A percentile compares a stretch with the other conserved stretches of the same genome.
Evolutionary conservation across 2,888 invertebrate genomes (phyloP).

Genomic region (Gerris lacustris): DNA sequence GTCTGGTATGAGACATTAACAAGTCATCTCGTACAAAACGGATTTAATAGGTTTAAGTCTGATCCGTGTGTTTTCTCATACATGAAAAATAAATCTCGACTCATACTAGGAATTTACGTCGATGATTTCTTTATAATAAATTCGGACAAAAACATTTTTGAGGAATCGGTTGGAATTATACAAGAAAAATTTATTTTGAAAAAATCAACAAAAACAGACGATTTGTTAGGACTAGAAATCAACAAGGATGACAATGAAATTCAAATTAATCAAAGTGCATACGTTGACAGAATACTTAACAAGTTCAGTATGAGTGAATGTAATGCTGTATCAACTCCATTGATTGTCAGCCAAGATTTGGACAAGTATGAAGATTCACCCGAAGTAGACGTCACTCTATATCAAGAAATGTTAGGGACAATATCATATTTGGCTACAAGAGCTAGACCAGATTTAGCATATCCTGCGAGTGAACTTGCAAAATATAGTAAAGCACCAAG

Average conservation of each 20-base stretch:
- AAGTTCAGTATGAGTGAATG: background rate
- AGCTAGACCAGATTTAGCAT: too few relatives aligned
- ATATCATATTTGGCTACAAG: too few relatives aligned
- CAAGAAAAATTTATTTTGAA: background rate
- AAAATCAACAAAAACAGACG: background rate
- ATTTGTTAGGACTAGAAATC: background rate
- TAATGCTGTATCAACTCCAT: background rate
- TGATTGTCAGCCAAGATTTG: too few relatives aligned
- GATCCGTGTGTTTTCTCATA: background rate
- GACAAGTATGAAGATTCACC: too few relatives aligned
- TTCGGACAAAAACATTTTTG: background rate
- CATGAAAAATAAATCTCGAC: background rate
- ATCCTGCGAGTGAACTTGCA: too few relatives aligned
- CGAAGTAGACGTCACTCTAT: too few relatives aligned
- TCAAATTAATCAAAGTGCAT: background rate
- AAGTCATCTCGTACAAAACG: background rate
- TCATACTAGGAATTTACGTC: background rate
- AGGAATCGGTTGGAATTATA: background rate
- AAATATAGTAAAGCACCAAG: too few relatives aligned
- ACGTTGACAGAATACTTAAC: background rate
- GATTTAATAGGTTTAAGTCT: background rate
- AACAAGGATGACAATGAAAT: background rate
- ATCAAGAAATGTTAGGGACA: too few relatives aligned
- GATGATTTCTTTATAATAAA: background rate
- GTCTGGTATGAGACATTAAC: background rate